phyloP scores from a whole-genome alignment of 2,888 invertebrate genomes.

The Acronicta alni region DNA sequence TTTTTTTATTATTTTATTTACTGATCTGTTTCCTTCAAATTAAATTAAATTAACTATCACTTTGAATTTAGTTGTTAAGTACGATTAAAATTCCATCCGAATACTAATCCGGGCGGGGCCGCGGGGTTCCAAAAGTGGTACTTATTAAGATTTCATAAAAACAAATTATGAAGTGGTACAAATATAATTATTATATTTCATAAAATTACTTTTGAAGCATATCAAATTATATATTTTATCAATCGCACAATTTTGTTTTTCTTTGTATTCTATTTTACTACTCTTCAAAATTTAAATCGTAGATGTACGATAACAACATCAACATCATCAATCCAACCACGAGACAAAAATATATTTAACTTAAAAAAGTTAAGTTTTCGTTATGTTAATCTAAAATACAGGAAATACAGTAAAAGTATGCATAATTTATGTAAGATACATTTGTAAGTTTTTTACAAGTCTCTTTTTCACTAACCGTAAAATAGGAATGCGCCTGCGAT shows the following conservation, averaged over 20 bases:
- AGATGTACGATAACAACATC: background rate
- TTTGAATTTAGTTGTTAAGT: too few species aligned
- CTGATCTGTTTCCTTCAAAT: too few species aligned
- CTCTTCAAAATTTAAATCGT: constrained; percentile 4
- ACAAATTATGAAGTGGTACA: too few species aligned
- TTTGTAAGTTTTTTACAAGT: constrained; percentile 3
- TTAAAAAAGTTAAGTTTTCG: constrained; percentile 2
- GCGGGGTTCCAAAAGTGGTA: too few species aligned
- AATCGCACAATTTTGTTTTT: constrained; percentile 18
- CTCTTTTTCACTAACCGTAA: constrained; percentile 1
- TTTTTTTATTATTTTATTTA: too few species aligned
- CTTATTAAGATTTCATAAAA: too few species aligned
- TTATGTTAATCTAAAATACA: constrained; percentile 2
- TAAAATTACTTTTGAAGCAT: constrained; percentile 30
- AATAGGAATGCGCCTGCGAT: constrained; percentile 56
- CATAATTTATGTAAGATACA: constrained; percentile 12
- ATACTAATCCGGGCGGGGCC: too few species aligned
- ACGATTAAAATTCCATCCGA: too few species aligned
- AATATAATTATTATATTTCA: constrained; percentile 11
- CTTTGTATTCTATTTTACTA: background rate
- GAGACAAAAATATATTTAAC: background rate
- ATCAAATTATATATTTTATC: constrained; percentile 32
- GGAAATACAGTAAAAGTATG: constrained; percentile 12
- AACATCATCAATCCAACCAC: background rate
- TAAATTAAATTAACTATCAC: too few species aligned